Base-by-base conservation (phyloP, 2,797 vertebrate species). In the Anabacerthia variegaticeps region DNA sequence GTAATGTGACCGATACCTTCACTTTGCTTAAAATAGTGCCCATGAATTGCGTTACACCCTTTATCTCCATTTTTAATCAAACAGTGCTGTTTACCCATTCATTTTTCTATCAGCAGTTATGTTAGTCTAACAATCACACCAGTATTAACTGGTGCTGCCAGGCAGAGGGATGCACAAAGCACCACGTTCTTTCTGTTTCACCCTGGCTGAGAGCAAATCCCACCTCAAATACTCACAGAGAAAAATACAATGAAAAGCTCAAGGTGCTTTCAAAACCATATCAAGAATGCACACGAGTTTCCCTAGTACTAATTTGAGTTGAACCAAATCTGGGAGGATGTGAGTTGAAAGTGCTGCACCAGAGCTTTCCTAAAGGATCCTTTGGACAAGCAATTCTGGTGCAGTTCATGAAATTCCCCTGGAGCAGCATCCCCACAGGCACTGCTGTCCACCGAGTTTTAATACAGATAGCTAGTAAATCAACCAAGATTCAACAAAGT, bases 41-140 rank as follows among this genome's bases (percentile, higher is more conserved):
- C 23, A 11, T 0, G 3, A 88, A 80, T 66, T 85, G 63, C 71
- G 24, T 80, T 85, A 77, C 54, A 80, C 22, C 17, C 51, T 4
- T 39, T 89, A 81, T 66, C 78, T 66, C 43, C 30, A 9, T 67
- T 84, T 82, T 54, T 14, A 73, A 92, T 89, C 95, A 86, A 88
- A 68, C 72, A 43, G 66, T 36, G 91, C 55, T 96, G 76, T 96
- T 96, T 95, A 66, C 93, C 44, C 91, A 43, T n/a, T 89, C 54
- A 39, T 36, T 93, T 81, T 76, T 74, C 73, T 89, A 93, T 56
- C 75, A 71, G 89, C 7, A 24, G 65, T 55, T 88, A 44, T 11
- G 19, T 88, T 82, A 72, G 89, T 6, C 49, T 30, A 81, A 89
- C 72, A 66, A 83, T 67, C 44, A 49, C 21, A 80, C 76, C 58